Evolutionary conservation across 2,888 invertebrate genomes (phyloP), one percentile per base, ranked within the genome.

Genomic region (Himalopsyche anomala): DNA sequence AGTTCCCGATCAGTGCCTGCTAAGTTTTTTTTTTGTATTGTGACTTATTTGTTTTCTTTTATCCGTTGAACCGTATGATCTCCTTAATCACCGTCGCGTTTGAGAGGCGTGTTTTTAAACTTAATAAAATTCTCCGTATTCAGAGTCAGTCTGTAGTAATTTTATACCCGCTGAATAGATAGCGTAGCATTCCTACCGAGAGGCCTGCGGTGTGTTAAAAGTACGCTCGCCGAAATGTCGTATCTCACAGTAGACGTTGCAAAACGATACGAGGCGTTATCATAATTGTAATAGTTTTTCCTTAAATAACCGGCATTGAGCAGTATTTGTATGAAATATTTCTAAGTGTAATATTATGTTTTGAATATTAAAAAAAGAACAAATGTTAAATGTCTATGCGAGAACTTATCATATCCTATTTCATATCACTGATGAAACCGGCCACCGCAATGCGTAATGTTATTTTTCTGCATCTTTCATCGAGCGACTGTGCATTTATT

Each of bases 1-100:
- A 85, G 80, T 84, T 87, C 84, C 87, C 88, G 81, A 86, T 85
- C 87, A 88, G 88, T 88, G 88, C 88, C 88, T 88, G 88, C 88
- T 87, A 86, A 88, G 87, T 82, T 87, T 62, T 83, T 40, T 81
- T 86, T 74, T 74, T 74, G 5, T 74, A 15, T 12, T 74, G 15
- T 74, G 19, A 62, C 62, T 51, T 62, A 62, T 19, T 62, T 51
- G 51, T 51, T 62, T 62, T 62, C 19, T 74, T 74, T 74, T 74
- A 74, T 74, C 74, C 51, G 28, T 74, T 74, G 74, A 74, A 36
- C 15, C 38, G 74, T 74, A 15, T 38, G 74, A 74, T 74, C 36
- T 74, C 36, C 36, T 74, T 4, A 74, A 74, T 74, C 74, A 74
- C 38, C 51, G 51, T 38, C 15, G 38, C 15, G 5, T 74, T 36